Evolutionary conservation across 2,888 invertebrate species (phyloP), one percentile per base, ranked within the genome.

Genomic region (Operophtera brumata): DNA sequence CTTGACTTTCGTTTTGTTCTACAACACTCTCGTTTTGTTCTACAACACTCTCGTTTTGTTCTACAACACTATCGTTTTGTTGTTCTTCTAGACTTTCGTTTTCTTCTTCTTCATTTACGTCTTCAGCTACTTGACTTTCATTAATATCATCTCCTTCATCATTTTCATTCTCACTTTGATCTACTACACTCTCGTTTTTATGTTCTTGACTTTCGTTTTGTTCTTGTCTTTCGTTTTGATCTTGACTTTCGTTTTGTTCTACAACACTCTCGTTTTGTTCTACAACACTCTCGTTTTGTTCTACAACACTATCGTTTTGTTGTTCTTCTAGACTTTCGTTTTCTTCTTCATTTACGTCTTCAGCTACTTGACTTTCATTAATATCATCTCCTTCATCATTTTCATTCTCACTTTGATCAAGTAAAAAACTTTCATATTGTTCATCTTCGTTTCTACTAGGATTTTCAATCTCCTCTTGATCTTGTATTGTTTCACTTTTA

Each of bases 151-250:
- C 30, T 5, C 26, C 5, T 20, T 41, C 47, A n/a, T 48, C 43
- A 14, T 35, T 47, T 10, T 42, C 39, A 32, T 46, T 10, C 10
- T 20, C 13, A 32, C n/a, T 51, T 6, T 57, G 48, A 49, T 53
- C 46, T 4, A 30, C 8, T 30, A 0, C 30, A 28, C 42, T 54
- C n/a, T 51, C 39, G 46, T 56, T 44, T 37, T 44, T 41, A 13
- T 47, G 44, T 46, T 55, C 60, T 41, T 54, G 20, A 44, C 46
- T 46, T 44, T 57, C 59, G 13, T 53, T 40, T 28, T 62, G 40
- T 3, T 47, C 48, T 47, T 62, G 52, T 30, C 28, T 43, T 44
- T 57, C 45, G 12, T 52, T 53, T 47, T 60, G 34, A 25, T 56
- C 52, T 14, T 42, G 35, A 40, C 35, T 52, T 30, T 61, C 47